These are phyloP conservation scores for Epizoanthus rinbou DNA, from an alignment of 92 coral and sea anemone species.

Conservation along the genomic window DNA sequence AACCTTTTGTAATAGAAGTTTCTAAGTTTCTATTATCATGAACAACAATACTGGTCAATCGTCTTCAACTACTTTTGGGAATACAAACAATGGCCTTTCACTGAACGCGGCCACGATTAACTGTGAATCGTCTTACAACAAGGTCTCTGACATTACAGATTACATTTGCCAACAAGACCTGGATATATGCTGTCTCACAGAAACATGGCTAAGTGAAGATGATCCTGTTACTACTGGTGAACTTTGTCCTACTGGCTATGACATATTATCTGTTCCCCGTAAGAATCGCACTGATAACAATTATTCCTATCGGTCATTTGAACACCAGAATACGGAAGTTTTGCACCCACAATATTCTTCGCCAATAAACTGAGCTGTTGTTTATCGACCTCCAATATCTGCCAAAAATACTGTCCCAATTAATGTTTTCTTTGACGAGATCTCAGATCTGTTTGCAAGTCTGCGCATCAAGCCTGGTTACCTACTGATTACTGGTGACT, in stretches of 20 bases:
- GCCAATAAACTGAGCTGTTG: constrained; percentile 8
- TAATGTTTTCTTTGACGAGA: background rate
- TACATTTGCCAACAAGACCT: constrained; percentile 45
- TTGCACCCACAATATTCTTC: background rate
- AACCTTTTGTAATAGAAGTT: too few relatives aligned
- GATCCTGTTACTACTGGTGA: constrained; percentile 13
- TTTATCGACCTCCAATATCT: constrained; percentile 2
- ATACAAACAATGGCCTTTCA: too few relatives aligned
- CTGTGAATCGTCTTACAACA: too few relatives aligned
- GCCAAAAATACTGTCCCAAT: background rate
- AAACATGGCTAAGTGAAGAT: background rate
- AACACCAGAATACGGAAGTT: background rate
- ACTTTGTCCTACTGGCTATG: background rate
- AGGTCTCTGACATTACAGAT: too few relatives aligned
- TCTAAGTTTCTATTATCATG: too few relatives aligned
- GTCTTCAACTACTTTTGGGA: too few relatives aligned
- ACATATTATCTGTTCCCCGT: constrained; percentile 1
- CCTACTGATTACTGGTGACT: background rate
- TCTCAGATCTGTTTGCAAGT: background rate
- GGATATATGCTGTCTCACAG: background rate
- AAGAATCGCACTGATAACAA: background rate
- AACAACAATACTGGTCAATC: too few relatives aligned
- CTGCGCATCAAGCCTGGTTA: background rate
- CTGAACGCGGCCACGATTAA: too few relatives aligned
- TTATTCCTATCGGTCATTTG: background rate